Base-by-base conservation (phyloP, 2,113 vertebrate genomes). In the Chaenogobius annularis region DNA sequence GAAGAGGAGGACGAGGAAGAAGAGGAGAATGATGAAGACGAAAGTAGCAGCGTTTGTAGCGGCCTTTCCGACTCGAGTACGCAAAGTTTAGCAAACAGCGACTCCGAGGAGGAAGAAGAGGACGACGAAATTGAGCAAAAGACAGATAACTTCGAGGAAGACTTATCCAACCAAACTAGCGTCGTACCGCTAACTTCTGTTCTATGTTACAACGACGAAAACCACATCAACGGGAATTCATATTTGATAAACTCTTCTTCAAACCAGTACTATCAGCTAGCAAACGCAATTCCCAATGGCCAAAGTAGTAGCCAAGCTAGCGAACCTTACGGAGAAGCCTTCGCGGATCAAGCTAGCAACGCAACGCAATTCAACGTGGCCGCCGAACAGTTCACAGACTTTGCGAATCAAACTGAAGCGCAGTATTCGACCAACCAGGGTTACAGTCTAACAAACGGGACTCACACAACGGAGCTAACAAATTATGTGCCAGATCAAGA, bases 61-160 rank as follows among this genome's bases (percentile, higher is more conserved):
- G 95, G 94, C 10, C 94, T 96, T 79, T 98, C 97, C 0, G 98
- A 99, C 90, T 98, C 97, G 35, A 99, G 98, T 92, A 97, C 96
- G 0, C 97, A 98, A 81, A 99, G 97, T 88, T 90, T 99, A 85
- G 96, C 95, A 0, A 96, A 96, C 75, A 98, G 96, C 13, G 96
- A 99, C 85, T 97, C 97, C 0, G 97, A 98, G 71, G 97, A 98
- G 1, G 97, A 98, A 13, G 92, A 97, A 0, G 95, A 86, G 0
- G 91, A 95, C 0, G 94, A 95, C 2, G 96, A 96, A 67, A 91
- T 94, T 0, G 94, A 95, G 0, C 93, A 94, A 74, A 97, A 97
- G 91, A 84, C 89, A 15, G 94, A 93, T 81, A 91, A 92, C 79
- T 96, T 95, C 70, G 93, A 94, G 78, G 93, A 95, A 44, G 91